Evolutionary conservation across 2,113 vertebrate species (phyloP).

Genomic region (Tor tambroides): DNA sequence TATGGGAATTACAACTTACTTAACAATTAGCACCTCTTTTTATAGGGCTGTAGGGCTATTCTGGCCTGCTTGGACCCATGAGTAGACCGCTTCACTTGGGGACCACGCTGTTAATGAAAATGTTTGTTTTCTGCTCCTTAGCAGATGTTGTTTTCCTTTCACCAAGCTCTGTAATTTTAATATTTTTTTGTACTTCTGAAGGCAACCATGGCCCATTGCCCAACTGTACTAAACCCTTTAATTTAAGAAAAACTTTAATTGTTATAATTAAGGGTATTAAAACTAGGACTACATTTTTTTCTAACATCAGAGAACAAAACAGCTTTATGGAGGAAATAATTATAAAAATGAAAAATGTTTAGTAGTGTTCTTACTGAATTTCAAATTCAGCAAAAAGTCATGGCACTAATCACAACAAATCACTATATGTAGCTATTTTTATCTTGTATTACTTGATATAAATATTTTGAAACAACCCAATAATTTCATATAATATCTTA

Average conservation of each 20-base stretch:
- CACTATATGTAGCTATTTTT: no score
- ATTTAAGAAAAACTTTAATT: background rate
- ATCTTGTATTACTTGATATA: no score
- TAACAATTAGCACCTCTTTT: background rate
- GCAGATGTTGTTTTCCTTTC: conserved; percentile 1
- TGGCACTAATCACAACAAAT: background rate
- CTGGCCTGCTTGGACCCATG: background rate
- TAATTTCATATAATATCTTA: background rate
- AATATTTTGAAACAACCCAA: background rate
- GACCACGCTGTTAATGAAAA: background rate
- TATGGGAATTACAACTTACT: background rate
- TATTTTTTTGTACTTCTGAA: background rate
- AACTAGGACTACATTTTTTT: background rate
- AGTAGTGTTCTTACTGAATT: background rate
- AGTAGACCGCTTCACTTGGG: background rate
- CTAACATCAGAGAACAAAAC: background rate
- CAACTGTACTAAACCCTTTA: background rate
- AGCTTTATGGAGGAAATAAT: background rate
- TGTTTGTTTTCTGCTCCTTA: conserved; percentile 6
- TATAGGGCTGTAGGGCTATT: background rate
- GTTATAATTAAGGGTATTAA: background rate
- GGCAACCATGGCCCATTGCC: background rate
- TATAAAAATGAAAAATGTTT: no score
- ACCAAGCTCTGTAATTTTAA: background rate
- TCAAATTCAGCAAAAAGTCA: background rate